A percentile compares a stretch with the other conserved stretches of the same genome.
Evolutionary conservation across 2,888 invertebrate genomes (phyloP).

Genomic region (Epinotia brunnichana): DNA sequence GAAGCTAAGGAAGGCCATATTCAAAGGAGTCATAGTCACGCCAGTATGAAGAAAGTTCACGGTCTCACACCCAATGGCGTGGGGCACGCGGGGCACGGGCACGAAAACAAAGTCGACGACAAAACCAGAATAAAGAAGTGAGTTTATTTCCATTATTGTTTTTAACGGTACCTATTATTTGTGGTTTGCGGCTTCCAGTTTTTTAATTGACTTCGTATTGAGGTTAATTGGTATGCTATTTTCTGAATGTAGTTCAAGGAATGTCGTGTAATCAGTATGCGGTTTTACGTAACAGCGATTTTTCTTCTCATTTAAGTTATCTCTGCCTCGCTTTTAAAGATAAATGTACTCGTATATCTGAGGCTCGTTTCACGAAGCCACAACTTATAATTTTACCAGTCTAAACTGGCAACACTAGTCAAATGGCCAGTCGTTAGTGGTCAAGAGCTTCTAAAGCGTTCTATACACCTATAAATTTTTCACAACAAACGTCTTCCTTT

Average conservation of each 20-base stretch:
- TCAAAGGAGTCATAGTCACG: conserved; percentile 76
- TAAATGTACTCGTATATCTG: background rate
- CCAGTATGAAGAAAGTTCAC: conserved; percentile 74
- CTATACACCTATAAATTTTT: no score
- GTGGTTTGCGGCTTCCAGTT: conserved; percentile 3
- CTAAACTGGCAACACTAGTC: no score
- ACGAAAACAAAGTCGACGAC: conserved; percentile 66
- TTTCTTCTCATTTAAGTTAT: background rate
- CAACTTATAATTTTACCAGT: no score
- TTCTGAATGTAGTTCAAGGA: conserved; percentile 34
- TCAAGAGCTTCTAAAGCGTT: no score
- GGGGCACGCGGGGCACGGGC: conserved; percentile 66
- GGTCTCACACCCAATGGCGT: conserved; percentile 72
- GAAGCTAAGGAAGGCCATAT: conserved; percentile 59
- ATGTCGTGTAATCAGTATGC: conserved; percentile 19
- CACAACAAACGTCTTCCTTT: no score
- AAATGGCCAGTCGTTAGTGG: no score
- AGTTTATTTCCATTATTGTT: conserved; percentile 51
- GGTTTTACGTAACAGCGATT: conserved; percentile 19
- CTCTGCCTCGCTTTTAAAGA: background rate
- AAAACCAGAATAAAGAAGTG: conserved; percentile 70
- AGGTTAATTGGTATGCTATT: conserved; percentile 37
- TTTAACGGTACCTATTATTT: conserved; percentile 29
- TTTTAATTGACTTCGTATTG: conserved; percentile 17
- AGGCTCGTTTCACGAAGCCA: no score